phyloP scores from a whole-genome alignment of 2,113 vertebrate genomes.

The Etheostoma spectabile region DNA sequence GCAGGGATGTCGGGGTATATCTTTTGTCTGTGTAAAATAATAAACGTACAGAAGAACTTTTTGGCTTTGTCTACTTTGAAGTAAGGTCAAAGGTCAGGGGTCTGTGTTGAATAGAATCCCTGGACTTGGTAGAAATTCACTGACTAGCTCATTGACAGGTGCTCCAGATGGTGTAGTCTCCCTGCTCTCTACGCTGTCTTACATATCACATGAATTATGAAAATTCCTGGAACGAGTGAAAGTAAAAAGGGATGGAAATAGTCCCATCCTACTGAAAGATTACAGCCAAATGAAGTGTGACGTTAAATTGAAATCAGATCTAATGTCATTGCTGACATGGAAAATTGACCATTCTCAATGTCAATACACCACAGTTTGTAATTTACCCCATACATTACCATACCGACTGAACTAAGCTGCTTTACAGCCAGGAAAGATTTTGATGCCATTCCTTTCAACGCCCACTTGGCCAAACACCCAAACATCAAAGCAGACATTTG shows the following conservation, averaged over 20 bases:
- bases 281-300: background rate
- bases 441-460: background rate
- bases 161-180: slow-evolving; percentile 6
- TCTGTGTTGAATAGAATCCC: slow-evolving; percentile 13
- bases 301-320: slow-evolving; percentile 4
- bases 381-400: background rate
- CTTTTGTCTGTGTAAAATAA: background rate
- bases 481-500: slow-evolving; percentile 12
- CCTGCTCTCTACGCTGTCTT: background rate
- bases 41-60: background rate
- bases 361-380: background rate
- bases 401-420: background rate
- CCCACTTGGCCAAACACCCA: background rate
- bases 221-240: slow-evolving; percentile 18
- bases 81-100: slow-evolving; percentile 39
- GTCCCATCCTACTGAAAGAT: background rate
- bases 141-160: slow-evolving; percentile 20
- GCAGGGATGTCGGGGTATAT: background rate
- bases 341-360: background rate
- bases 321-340: background rate
- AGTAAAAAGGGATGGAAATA: background rate
- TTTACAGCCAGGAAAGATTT: background rate
- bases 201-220: slow-evolving; percentile 46
- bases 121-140: background rate
- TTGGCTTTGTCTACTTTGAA: slow-evolving; percentile 20